Evolutionary conservation across 2,113 vertebrate genomes (phyloP), one percentile per base, ranked within the genome.

Genomic region (Numenius arquata): DNA sequence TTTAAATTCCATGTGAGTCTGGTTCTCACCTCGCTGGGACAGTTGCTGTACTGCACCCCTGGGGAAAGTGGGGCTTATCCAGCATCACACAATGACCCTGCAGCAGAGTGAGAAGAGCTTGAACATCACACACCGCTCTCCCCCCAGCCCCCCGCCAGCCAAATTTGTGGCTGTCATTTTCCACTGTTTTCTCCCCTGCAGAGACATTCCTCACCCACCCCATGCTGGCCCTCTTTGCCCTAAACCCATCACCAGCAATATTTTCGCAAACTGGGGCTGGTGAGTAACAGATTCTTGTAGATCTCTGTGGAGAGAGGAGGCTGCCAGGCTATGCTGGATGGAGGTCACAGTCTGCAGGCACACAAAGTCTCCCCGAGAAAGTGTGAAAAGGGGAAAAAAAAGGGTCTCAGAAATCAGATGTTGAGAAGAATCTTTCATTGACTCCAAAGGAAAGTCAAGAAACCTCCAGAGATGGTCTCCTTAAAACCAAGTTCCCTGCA

Each of bases 81-180:
- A 68, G 70, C 65, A 62, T 43, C 52, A 6, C 36, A 48, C 48
- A 5, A 16, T 30, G 38, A 81, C 76, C 52, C 47, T 6, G 3
- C 0, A 0, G 38, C 55, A 53, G 55, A 68, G 45, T 1, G 23
- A 55, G 62, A 1, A 30, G 36, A 90, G 13, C 41, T 30, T 11
- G 20, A 65, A 55, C 34, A 18, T 58, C 27, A 23, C 38, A 18
- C 48, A 23, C 3, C 0, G 1, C 56, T 87, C 29, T 20, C 13
- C n/a, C 20, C 5, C 27, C n/a, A n/a, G n/a, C 22, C 12, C 26
- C 12, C 9, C 25, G 47, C 19, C 20, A 11, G 8, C 12, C 32
- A 74, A 3, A 47, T 29, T 20, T 18, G 50, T 27, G 55, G n/a
- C 79, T 67, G 59, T 47, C 47, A 11, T 3, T 34, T 74, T 75